These are phyloP conservation scores for Endomychus coccineus DNA, from an alignment of 2,888 invertebrate species.

Conservation along the genomic window DNA sequence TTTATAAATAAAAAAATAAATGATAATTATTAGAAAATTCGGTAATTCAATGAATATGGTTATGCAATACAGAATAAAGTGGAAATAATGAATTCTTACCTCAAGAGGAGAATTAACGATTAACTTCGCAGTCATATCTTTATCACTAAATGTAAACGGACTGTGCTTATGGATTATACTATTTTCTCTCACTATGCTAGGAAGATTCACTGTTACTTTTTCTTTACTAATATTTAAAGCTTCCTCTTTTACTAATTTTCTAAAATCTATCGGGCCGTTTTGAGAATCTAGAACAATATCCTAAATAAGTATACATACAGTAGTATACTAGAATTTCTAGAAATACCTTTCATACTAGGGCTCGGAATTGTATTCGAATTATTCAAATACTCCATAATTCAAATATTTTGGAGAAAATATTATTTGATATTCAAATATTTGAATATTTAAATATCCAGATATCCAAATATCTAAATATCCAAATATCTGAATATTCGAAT, in stretches of 20 bases:
- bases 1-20: no score
- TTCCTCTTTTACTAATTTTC: conserved; percentile 35
- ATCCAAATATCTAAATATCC: no score
- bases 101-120: conserved; percentile 33
- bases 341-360: no score
- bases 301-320: not conserved
- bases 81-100: conserved; percentile 18
- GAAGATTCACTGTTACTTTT: conserved; percentile 40
- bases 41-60: not conserved
- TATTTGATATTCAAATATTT: no score
- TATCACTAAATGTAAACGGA: conserved; percentile 42
- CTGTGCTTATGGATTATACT: conserved; percentile 41
- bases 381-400: no score
- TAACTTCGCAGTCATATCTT: conserved; percentile 44
- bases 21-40: no score
- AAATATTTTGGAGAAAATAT: no score
- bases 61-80: no score
- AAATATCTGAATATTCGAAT: no score
- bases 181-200: conserved; percentile 41
- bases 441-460: no score
- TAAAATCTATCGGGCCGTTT: conserved; percentile 35
- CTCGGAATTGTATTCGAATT: no score
- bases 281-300: conserved; percentile 5
- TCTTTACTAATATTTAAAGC: conserved; percentile 29
- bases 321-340: no score